Percentiles rank a stretch among this genome's conserved stretches.
These are phyloP conservation scores for Cirrhinus mrigala DNA, from an alignment of 2,797 vertebrate genomes.

Conservation along the genomic window DNA sequence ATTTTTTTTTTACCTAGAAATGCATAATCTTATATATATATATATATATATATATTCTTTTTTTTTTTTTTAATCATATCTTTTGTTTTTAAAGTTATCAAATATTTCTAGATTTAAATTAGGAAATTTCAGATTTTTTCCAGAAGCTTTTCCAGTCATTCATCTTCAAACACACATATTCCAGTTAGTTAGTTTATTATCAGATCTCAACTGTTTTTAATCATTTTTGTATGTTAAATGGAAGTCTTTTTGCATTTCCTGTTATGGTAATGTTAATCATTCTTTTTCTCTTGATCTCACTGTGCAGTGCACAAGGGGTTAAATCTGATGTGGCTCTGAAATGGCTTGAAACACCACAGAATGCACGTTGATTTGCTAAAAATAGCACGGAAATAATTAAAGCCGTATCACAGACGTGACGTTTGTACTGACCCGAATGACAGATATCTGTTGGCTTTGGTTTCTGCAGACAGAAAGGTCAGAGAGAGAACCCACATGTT, in stretches of 20 bases:
- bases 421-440: background rate
- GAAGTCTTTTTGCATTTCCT: background rate
- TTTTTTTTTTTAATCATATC: no score
- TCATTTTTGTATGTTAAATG: background rate
- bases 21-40: no score
- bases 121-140: background rate
- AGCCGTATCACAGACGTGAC: conserved; percentile 32
- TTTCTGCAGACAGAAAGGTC: background rate
- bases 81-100: no score
- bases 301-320: background rate
- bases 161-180: background rate
- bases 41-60: no score
- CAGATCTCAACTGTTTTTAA: background rate
- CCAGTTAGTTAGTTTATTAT: background rate
- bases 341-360: conserved; percentile 15
- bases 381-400: conserved; percentile 51
- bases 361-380: conserved; percentile 45
- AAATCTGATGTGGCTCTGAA: conserved; percentile 4
- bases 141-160: background rate
- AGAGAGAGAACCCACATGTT: conserved; percentile 7
- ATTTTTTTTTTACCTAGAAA: no score
- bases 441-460: conserved; percentile 17
- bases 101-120: background rate
- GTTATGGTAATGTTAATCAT: background rate
- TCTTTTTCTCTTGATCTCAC: background rate